Evolutionary conservation across 2,113 vertebrate genomes (phyloP), one percentile per base, ranked within the genome.

Genomic region (Tursiops truncatus): DNA sequence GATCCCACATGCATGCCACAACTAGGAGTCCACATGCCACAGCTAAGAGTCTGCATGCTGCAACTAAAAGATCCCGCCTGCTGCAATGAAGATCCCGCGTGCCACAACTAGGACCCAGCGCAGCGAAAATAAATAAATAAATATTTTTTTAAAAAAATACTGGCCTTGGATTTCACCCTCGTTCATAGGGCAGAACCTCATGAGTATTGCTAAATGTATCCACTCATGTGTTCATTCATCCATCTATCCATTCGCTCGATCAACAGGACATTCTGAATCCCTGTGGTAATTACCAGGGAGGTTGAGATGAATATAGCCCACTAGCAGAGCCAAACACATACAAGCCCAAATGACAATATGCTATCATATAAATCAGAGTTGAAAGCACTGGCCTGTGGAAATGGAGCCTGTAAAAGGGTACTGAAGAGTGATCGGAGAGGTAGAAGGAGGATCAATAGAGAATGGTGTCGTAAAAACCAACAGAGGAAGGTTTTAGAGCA

Each of bases 221-320:
- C 88, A 28, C 33, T 17, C 36, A 8, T 5, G 31, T 8, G 15
- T 56, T 80, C 6, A 11, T 18, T 31, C 60, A 14, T 28, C 56
- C 41, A 9, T 33, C 36, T 23, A 21, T 38, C 36, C 11, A 9
- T 5, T 47, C 4, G 0, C 58, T 82, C 58, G 0, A 25, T 25
- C 36, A 47, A 4, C 25, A 62, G 53, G 26, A 25, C 25, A 7
- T 3, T 15, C 56, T 26, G 58, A n/a, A 33, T 50, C 62, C 53
- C 62, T 23, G 25, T 38, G n/a, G 47, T 47, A 77, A 70, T n/a
- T 6, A 13, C 74, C 73, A 50, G 31, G 79, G 71, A 84, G 53
- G 65, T 12, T 65, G 44, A 81, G 31, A 84, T 76, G 65, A 20
- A 41, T 1, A 8, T 25, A 36, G 38, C 38, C 14, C 60, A 18